Base-by-base conservation (phyloP, 2,888 invertebrate species). In the Eumacrocentrus americanus region DNA sequence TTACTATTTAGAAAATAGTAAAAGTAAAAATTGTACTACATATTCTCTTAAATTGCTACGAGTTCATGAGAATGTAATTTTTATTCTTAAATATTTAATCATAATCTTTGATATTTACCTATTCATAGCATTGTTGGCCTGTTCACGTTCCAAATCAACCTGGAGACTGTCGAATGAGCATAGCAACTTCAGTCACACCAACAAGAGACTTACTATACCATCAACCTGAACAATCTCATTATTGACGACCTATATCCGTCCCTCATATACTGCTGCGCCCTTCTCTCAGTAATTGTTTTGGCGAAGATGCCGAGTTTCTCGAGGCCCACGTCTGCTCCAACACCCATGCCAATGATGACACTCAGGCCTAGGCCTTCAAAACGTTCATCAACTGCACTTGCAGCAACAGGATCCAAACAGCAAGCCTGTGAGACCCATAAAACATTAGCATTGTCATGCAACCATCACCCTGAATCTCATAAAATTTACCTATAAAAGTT, bases 151-250 rank as follows among this genome's bases (percentile, higher is more conserved):
- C 69, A 88, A 89, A 80, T 96, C 96, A 1, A 95, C 94, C 74
- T 95, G 95, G 59, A 99, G 84, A 38, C 95, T 98, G 94, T 62
- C 94, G 87, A 72, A 99, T 99, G 47, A 99, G 85, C 80, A 95
- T 93, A 4, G 98, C 98, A 42, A 99, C 98, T 84, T 99, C 98
- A 66, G 96, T 82, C 92, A 90, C 60, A 98, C 98, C 65, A 91
- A 87, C 92, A 92, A 16, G 98, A 98, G 79, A 96, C 97, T 61
- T 98, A 95, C 96, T 82, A 97, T 96, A 34, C 96, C 96, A 83
- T 99, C 98, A 7, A 99, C 99, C 83, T 98, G 97, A 62, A 99
- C 98, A 71, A 99, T 99, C 83, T 98, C 98, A 83, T 99, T 98
- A 82, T 97, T 98, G n/a, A n/a, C n/a, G 64, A 95, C 90, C 83